Evolutionary conservation across 2,797 vertebrate genomes (phyloP), one percentile per base, ranked within the genome.

Genomic region (Hypotaenidia philippensis): DNA sequence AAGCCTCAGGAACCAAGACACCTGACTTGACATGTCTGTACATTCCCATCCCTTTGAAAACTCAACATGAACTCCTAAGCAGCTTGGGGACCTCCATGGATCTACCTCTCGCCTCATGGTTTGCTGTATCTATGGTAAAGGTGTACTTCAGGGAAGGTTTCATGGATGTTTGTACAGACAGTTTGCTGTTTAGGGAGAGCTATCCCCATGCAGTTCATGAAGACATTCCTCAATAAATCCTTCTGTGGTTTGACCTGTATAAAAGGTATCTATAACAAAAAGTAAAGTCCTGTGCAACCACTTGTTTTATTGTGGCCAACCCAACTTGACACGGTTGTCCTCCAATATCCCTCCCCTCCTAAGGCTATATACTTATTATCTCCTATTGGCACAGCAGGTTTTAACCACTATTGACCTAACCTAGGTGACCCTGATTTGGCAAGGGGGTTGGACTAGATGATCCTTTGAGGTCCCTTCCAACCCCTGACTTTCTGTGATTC

Each of bases 91-190:
- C 36, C 40, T 41, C 32, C 41, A 60, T 1, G 0, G 38, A 41
- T 32, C 23, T 57, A 49, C 16, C 38, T n/a, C 31, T 44, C 60
- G 25, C 63, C 27, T 76, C 0, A 0, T 27, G 11, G 27, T 86
- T 90, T 86, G 25, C 32, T 83, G 23, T 11, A 82, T 4, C 34
- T 55, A 31, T 10, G 16, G 26, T 26, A 60, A 84, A 83, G 31
- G 21, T 57, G 3, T 27, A 38, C 83, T 85, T 71, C 29, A 74
- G 49, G 40, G 38, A 83, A 75, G 49, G 40, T 41, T 74, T n/a
- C 23, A 47, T 23, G 9, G 41, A 71, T 25, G 25, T 66, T 85
- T 27, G 29, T 41, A 41, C 52, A 64, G 40, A 27, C 7, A 41
- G 21, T 53, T 60, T 55, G 7, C 8, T 44, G 13, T 45, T 83